These are phyloP conservation scores for Chloroceryle inda DNA, from an alignment of 2,797 vertebrate species.

Conservation along the genomic window DNA sequence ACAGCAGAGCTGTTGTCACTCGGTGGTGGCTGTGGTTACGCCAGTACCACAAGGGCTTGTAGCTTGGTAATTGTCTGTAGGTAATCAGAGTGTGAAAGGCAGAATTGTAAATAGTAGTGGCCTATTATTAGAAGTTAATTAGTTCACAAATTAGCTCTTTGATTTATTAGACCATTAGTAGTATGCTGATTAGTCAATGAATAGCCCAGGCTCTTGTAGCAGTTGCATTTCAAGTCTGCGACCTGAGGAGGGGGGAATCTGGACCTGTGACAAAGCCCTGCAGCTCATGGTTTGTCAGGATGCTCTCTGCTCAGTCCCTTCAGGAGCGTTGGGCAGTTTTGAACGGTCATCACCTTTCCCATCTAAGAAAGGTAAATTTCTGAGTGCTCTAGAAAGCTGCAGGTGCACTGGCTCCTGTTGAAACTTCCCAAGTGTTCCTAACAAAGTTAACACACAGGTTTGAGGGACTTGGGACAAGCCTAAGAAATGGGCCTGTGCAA, in stretches of 20 bases:
- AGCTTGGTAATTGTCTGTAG: neutral
- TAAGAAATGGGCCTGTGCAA: too few relatives aligned
- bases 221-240: neutral
- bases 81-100: neutral
- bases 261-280: neutral
- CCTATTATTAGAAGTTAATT: neutral
- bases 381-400: neutral
- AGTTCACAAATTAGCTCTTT: neutral
- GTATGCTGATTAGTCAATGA: neutral
- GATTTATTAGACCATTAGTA: neutral
- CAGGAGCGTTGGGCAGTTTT: neutral
- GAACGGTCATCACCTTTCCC: neutral
- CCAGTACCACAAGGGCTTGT: neutral
- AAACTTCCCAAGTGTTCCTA: neutral
- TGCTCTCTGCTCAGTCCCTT: neutral
- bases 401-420: neutral
- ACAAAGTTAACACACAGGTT: neutral
- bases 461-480: neutral
- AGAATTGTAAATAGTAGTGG: neutral
- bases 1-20: neutral
- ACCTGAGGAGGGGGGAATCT: too few relatives aligned
- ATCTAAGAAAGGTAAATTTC: neutral
- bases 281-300: neutral
- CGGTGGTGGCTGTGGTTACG: neutral
- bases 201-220: fast-evolving